Percentiles rank a stretch among this genome's conserved stretches.
phyloP scores from a whole-genome alignment of 2,797 vertebrate species.

The Garrulus glandarius region DNA sequence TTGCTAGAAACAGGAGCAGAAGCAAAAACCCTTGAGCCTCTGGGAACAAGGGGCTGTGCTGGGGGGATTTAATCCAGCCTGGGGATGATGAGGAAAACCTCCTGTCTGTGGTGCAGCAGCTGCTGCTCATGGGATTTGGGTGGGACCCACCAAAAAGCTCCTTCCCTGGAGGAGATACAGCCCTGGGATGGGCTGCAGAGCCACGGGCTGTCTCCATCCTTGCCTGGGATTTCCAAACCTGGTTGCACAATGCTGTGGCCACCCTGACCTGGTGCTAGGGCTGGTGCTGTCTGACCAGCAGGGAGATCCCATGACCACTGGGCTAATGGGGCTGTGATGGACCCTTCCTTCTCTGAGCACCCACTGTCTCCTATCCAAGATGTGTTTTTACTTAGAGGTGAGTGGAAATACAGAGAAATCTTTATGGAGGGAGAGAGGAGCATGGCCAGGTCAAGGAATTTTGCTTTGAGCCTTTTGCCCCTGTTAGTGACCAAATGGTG shows the following conservation, averaged over 20 bases:
- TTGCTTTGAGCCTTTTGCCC: neutral
- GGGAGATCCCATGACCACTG: neutral
- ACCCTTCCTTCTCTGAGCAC: neutral
- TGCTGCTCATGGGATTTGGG: neutral
- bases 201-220: neutral
- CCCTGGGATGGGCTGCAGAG: neutral
- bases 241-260: neutral
- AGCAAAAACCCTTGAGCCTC: neutral
- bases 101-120: neutral
- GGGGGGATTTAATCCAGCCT: neutral
- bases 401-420: neutral
- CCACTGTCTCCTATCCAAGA: fast-evolving
- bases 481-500: neutral
- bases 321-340: neutral
- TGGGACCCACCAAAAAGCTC: neutral
- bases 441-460: neutral
- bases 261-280: neutral
- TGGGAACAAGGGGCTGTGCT: fast-evolving
- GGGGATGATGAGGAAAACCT: neutral
- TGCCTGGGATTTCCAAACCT: neutral
- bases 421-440: neutral
- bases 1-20: neutral
- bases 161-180: neutral
- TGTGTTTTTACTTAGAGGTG: neutral
- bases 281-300: neutral